A percentile compares a stretch with the other conserved stretches of the same genome.
phyloP scores from a whole-genome alignment of 1,140 invertebrate genomes.

The Phortica variegata region DNA sequence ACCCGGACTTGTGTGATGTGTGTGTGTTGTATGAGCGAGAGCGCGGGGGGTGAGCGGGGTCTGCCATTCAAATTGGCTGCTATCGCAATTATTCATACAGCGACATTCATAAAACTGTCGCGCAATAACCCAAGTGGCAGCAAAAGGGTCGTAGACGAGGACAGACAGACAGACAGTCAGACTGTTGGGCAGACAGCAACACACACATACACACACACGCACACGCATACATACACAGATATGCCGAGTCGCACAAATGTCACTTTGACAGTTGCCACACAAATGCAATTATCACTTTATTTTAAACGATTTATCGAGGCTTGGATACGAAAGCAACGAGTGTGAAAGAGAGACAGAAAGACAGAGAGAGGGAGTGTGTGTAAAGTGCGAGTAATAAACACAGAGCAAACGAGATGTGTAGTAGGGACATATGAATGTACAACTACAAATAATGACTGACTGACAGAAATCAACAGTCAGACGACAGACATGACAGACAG shows the following conservation, averaged over 20 bases:
- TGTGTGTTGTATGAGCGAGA: constrained; percentile 3
- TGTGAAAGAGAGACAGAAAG: neutral
- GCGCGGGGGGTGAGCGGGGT: constrained; percentile 6
- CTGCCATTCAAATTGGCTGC: constrained; percentile 49
- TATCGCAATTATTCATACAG: constrained; percentile 53
- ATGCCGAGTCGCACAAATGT: constrained; percentile 28
- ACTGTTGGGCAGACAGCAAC: constrained; percentile 5
- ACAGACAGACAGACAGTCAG: constrained; percentile 14
- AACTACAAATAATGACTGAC: constrained; percentile 42
- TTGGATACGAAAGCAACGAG: neutral
- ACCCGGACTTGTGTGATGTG: neutral
- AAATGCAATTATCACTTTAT: constrained; percentile 55
- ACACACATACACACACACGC: constrained; percentile 11
- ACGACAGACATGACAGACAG: constrained; percentile 31
- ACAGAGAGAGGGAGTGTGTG: neutral
- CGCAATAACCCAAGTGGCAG: constrained; percentile 29
- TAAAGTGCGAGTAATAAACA: no score
- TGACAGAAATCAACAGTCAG: constrained; percentile 9
- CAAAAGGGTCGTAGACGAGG: no score
- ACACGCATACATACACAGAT: constrained; percentile 1
- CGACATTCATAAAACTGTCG: constrained; percentile 51
- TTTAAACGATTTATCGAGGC: constrained; percentile 48
- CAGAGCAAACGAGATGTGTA: no score
- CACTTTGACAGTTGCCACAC: constrained; percentile 51
- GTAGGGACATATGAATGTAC: no score